phyloP scores from a whole-genome alignment of 1,140 invertebrate species.

The Diachasmimorpha longicaudata region DNA sequence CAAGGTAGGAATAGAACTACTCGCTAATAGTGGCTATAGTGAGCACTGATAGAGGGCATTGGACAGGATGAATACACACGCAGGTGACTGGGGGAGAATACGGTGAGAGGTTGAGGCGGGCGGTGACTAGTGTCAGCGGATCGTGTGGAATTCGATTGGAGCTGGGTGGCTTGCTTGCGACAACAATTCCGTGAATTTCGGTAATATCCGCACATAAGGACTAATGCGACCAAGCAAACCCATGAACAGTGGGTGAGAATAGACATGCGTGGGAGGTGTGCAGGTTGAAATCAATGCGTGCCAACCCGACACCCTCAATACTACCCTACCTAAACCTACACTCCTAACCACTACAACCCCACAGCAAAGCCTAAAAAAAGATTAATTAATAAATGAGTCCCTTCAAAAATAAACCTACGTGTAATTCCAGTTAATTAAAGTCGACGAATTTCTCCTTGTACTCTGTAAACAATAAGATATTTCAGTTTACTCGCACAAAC shows the following conservation, averaged over 20 bases:
- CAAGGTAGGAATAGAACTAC: not conserved
- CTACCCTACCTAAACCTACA: not conserved
- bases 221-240: not conserved
- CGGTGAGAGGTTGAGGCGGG: not conserved
- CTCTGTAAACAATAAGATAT: not conserved
- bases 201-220: constrained; percentile 9
- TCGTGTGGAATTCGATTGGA: constrained; percentile 20
- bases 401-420: not conserved
- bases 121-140: constrained; percentile 11
- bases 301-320: constrained; percentile 8
- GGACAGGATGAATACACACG: not conserved
- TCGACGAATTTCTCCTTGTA: not conserved
- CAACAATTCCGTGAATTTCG: constrained; percentile 21
- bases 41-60: not conserved
- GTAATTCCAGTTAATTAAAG: not conserved
- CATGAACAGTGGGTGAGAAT: not conserved
- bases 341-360: not conserved
- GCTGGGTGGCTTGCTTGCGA: not conserved
- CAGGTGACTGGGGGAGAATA: not conserved
- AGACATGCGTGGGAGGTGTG: constrained; percentile 13
- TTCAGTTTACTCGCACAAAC: constrained; percentile 1
- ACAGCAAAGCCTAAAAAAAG: not conserved
- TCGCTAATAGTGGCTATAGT: not conserved
- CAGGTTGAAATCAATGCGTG: not conserved
- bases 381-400: no score